Conservation (phyloP, 92 coral and sea anemone genomes). For the Palythoa caribaeorum region DNA sequence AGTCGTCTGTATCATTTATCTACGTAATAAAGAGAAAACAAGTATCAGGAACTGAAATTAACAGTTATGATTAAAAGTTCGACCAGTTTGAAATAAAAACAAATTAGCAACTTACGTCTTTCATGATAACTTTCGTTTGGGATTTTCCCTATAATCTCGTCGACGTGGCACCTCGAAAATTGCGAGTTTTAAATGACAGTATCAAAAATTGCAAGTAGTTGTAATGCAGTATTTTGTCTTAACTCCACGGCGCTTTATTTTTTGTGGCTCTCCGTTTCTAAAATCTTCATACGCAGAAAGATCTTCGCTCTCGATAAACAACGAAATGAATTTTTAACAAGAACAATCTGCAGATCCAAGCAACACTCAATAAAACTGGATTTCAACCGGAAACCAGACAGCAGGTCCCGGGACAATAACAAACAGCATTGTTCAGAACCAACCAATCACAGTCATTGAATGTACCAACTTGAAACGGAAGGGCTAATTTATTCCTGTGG, state of each 20-base stretch:
- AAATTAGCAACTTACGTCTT: slow-evolving; percentile 66
- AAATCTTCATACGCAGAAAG: slow-evolving; percentile 6
- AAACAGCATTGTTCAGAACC: slow-evolving; percentile 14
- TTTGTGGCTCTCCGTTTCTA: neutral
- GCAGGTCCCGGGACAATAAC: slow-evolving; percentile 48
- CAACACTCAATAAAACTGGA: slow-evolving; percentile 47
- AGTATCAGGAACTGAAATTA: neutral
- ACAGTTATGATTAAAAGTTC: neutral
- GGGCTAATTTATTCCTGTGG: neutral
- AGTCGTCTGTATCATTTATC: slow-evolving; percentile 42
- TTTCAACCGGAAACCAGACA: slow-evolving; percentile 55
- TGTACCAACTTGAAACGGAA: neutral
- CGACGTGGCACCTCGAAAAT: slow-evolving; percentile 48
- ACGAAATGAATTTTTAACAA: slow-evolving; percentile 48
- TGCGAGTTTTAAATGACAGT: neutral
- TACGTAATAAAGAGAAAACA: neutral
- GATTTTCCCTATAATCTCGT: slow-evolving; percentile 39
- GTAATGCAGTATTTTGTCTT: neutral
- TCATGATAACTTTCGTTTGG: slow-evolving; percentile 57
- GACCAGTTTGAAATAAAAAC: slow-evolving; percentile 8
- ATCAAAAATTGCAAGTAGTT: neutral
- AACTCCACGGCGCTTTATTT: neutral
- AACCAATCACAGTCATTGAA: slow-evolving; percentile 30
- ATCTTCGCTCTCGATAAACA: slow-evolving; percentile 12
- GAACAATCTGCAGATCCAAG: slow-evolving; percentile 44